A percentile compares a stretch with the other conserved stretches of the same genome.
These are phyloP conservation scores for Sardinella longiceps DNA, from an alignment of 2,797 vertebrate species.

Conservation along the genomic window DNA sequence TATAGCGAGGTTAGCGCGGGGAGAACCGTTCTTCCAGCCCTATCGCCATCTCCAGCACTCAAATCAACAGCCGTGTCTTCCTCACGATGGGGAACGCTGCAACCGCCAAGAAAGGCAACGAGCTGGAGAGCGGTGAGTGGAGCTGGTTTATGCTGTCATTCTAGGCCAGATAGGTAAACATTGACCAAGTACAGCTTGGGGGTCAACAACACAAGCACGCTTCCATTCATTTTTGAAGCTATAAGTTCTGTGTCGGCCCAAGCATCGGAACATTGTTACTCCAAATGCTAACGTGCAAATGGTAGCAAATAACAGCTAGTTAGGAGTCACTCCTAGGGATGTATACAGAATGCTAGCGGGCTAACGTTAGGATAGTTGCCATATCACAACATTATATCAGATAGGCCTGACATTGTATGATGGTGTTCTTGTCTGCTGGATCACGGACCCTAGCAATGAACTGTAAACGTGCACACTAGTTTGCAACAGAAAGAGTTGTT, in stretches of 20 bases:
- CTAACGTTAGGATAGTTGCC: not conserved
- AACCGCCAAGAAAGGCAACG: constrained; percentile 96
- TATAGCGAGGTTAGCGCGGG: constrained; percentile 36
- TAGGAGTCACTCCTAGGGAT: not conserved
- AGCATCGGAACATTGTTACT: constrained; percentile 9
- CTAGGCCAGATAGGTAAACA: constrained; percentile 5
- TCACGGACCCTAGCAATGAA: not conserved
- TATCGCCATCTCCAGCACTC: constrained; percentile 67
- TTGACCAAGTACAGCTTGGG: not conserved
- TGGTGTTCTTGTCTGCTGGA: not conserved
- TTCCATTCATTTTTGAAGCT: constrained; percentile 4
- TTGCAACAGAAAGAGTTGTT: not conserved
- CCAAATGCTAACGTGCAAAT: not conserved
- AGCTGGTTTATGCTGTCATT: constrained; percentile 13
- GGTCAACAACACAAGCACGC: not conserved
- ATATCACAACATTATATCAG: not conserved
- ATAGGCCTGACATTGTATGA: constrained; percentile 8
- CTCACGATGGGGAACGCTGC: constrained; percentile 93
- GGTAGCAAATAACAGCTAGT: constrained; percentile 13
- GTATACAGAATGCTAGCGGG: not conserved
- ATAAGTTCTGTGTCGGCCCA: not conserved
- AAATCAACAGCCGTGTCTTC: constrained; percentile 73
- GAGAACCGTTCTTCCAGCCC: constrained; percentile 55
- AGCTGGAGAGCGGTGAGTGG: constrained; percentile 95
- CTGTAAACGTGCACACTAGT: not conserved